Evolutionary conservation across 2,888 invertebrate species (phyloP).

Genomic region (Atrina japonica): DNA sequence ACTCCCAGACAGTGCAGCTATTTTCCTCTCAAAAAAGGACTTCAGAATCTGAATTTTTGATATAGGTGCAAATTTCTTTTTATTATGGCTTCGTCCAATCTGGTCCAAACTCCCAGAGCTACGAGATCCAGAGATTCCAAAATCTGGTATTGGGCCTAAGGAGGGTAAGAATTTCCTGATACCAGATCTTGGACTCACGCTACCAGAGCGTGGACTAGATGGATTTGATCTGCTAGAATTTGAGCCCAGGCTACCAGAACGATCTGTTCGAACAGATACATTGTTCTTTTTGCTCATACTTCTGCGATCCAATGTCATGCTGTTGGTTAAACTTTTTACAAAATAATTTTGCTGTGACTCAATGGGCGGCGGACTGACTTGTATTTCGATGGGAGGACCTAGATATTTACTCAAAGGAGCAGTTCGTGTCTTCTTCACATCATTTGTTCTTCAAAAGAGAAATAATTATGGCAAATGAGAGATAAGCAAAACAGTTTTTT

Average conservation of each 20-base stretch:
- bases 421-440: constrained; percentile 73
- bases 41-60: constrained; percentile 75
- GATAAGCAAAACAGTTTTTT: constrained; percentile 19
- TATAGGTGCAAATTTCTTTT: constrained; percentile 47
- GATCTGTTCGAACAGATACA: constrained; percentile 7
- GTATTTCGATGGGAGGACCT: constrained; percentile 46
- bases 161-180: constrained; percentile 37
- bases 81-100: constrained; percentile 28
- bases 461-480: constrained; percentile 29
- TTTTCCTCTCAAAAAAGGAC: constrained; percentile 75
- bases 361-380: constrained; percentile 56
- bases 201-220: constrained; percentile 19
- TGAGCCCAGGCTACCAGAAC: constrained; percentile 24
- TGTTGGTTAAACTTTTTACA: constrained; percentile 68
- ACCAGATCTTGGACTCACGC: constrained; percentile 48
- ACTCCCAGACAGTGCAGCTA: constrained; percentile 55
- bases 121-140: constrained; percentile 32
- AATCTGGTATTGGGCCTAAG: constrained; percentile 42
- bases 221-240: constrained; percentile 3
- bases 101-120: constrained; percentile 31
- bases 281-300: constrained; percentile 30
- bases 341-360: constrained; percentile 55
- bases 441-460: constrained; percentile 65
- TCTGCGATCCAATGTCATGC: constrained; percentile 71
- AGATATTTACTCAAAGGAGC: constrained; percentile 59